These are phyloP conservation scores for Silurus aristotelis DNA, from an alignment of 2,797 vertebrate genomes.

Conservation along the genomic window DNA sequence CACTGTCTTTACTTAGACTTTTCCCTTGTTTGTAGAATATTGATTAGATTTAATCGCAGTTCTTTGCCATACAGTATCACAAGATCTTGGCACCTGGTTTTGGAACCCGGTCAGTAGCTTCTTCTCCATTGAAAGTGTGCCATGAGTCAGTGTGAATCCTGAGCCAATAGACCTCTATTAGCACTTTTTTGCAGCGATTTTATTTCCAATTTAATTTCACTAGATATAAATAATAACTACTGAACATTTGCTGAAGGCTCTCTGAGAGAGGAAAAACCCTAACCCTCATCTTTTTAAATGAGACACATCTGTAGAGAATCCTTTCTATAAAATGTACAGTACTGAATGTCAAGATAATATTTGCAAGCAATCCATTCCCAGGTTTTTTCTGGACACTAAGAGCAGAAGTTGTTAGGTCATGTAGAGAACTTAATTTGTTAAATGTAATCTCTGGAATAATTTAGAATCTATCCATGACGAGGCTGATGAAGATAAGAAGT, in stretches of 20 bases:
- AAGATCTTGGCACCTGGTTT: neutral
- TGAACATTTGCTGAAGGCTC: neutral
- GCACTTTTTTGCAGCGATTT: neutral
- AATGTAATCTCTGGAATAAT: neutral
- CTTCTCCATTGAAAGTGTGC: neutral
- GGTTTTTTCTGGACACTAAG: neutral
- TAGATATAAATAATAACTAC: neutral
- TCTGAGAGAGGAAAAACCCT: neutral
- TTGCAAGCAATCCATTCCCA: too few species aligned
- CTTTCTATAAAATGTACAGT: too few species aligned
- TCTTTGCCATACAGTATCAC: neutral
- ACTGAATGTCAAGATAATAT: too few species aligned
- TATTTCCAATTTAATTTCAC: neutral
- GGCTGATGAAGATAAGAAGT: conserved; percentile 33
- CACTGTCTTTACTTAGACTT: neutral
- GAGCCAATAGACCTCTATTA: neutral
- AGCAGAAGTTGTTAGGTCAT: neutral
- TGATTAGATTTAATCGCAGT: neutral
- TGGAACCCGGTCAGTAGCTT: too few species aligned
- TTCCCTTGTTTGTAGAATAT: neutral
- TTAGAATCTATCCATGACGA: neutral
- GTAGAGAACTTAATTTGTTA: neutral
- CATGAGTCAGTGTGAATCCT: neutral
- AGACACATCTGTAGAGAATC: neutral
- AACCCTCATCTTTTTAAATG: neutral